Conservation (phyloP, 1,140 invertebrate species). For the Diuraphis noxia region DNA sequence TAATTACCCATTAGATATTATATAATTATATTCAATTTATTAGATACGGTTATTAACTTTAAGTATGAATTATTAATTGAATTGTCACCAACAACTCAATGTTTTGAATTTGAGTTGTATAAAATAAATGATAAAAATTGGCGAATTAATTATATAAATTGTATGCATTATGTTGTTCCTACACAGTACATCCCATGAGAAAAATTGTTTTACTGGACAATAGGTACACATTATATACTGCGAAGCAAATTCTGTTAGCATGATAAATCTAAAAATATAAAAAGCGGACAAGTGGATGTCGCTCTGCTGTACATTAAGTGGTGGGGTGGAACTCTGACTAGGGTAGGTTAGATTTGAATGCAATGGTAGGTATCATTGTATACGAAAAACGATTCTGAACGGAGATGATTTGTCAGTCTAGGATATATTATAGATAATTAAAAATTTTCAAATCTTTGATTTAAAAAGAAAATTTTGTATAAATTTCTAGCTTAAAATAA, state of each 20-base stretch:
- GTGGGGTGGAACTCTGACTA: too few relatives aligned
- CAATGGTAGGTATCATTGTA: too few relatives aligned
- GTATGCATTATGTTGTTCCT: neutral
- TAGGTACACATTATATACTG: neutral
- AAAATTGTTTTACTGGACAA: neutral
- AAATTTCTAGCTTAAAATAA: too few relatives aligned
- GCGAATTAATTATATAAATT: neutral
- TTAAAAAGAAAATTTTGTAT: too few relatives aligned
- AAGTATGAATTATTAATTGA: slow-evolving; percentile 39
- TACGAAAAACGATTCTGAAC: too few relatives aligned
- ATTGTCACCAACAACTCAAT: neutral
- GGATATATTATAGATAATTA: too few relatives aligned
- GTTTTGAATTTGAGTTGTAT: slow-evolving; percentile 8
- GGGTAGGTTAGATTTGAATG: too few relatives aligned
- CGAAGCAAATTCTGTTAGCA: neutral
- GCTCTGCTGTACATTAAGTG: too few relatives aligned
- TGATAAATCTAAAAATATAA: neutral
- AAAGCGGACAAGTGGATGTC: too few relatives aligned
- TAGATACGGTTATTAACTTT: slow-evolving; percentile 41
- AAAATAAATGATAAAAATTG: slow-evolving; percentile 11
- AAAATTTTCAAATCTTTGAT: too few relatives aligned
- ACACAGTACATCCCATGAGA: neutral
- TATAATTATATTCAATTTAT: slow-evolving; percentile 33
- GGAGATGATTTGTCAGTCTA: too few relatives aligned
- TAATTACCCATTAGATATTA: slow-evolving; percentile 42